Percentiles rank a stretch among this genome's conserved stretches.
phyloP scores from a whole-genome alignment of 2,888 invertebrate species.

The Zaprionus lineosus region DNA sequence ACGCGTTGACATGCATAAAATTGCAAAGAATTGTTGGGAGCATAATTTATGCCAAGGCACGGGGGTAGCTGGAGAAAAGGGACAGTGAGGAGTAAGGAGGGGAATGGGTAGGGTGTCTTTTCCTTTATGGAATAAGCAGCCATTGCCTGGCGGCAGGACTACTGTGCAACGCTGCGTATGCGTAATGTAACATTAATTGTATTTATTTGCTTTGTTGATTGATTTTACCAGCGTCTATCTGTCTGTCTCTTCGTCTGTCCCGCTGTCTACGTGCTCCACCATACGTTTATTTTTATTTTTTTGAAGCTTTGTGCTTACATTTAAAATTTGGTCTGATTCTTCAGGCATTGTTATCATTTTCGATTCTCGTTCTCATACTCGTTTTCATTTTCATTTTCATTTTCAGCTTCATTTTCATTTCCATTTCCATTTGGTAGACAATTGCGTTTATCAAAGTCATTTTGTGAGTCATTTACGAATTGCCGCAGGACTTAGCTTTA shows the following conservation, averaged over 20 bases:
- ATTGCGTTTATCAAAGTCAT: slow-evolving; percentile 73
- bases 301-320: no score
- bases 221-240: slow-evolving; percentile 47
- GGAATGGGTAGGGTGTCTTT: not conserved
- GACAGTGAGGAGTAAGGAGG: not conserved
- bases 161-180: slow-evolving; percentile 54
- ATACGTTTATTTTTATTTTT: no score
- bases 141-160: not conserved
- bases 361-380: slow-evolving; percentile 1
- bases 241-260: not conserved
- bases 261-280: slow-evolving; percentile 6
- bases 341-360: not conserved
- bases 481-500: slow-evolving; percentile 22
- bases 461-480: slow-evolving; percentile 48
- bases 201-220: slow-evolving; percentile 73
- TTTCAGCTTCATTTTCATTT: slow-evolving; percentile 9
- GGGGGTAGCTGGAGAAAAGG: not conserved
- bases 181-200: slow-evolving; percentile 71
- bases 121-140: no score
- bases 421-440: slow-evolving; percentile 42
- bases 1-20: slow-evolving; percentile 65
- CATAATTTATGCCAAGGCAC: slow-evolving; percentile 58
- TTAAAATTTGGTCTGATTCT: slow-evolving; percentile 28
- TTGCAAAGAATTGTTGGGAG: slow-evolving; percentile 54
- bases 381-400: not conserved